These are phyloP conservation scores for Taxidea taxus DNA, from an alignment of 2,113 vertebrate species.

Conservation along the genomic window DNA sequence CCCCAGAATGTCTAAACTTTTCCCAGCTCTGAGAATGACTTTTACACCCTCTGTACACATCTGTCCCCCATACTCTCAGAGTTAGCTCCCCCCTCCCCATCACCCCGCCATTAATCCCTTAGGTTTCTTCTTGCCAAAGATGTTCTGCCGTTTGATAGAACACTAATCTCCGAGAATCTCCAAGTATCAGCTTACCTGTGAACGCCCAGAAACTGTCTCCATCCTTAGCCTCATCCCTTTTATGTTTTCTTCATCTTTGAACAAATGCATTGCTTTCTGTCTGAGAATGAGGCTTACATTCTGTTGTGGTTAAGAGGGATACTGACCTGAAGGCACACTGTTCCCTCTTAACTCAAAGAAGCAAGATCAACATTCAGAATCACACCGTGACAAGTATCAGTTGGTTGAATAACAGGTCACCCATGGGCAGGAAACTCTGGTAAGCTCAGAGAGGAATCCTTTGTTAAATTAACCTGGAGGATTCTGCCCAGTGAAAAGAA, in stretches of 20 bases:
- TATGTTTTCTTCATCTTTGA: slow-evolving; percentile 73
- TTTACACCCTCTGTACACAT: slow-evolving; percentile 68
- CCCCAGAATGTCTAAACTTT: slow-evolving; percentile 71
- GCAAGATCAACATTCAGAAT: slow-evolving; percentile 59
- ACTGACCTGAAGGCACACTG: slow-evolving; percentile 67
- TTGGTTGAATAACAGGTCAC: slow-evolving; percentile 55
- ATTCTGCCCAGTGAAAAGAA: slow-evolving; percentile 15
- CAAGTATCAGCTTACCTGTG: slow-evolving; percentile 82
- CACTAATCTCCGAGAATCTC: slow-evolving; percentile 84
- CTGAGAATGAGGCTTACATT: slow-evolving; percentile 74
- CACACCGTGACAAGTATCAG: slow-evolving; percentile 48
- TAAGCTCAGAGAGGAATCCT: neutral
- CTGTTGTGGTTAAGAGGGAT: slow-evolving; percentile 75
- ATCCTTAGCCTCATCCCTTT: slow-evolving; percentile 74
- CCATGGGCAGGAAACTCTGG: neutral
- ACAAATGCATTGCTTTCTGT: slow-evolving; percentile 77
- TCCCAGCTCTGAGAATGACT: slow-evolving; percentile 60
- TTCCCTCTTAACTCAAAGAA: slow-evolving; percentile 50
- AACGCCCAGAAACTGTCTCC: slow-evolving; percentile 81
- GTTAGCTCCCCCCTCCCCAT: slow-evolving; percentile 50
- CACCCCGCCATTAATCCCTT: slow-evolving; percentile 72
- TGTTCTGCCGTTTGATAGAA: slow-evolving; percentile 75
- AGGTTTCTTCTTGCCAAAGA: slow-evolving; percentile 74
- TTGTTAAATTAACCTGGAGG: slow-evolving; percentile 54
- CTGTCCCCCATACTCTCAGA: slow-evolving; percentile 61